phyloP scores from a whole-genome alignment of 2,888 invertebrate genomes.

The Galeruca laticollis region DNA sequence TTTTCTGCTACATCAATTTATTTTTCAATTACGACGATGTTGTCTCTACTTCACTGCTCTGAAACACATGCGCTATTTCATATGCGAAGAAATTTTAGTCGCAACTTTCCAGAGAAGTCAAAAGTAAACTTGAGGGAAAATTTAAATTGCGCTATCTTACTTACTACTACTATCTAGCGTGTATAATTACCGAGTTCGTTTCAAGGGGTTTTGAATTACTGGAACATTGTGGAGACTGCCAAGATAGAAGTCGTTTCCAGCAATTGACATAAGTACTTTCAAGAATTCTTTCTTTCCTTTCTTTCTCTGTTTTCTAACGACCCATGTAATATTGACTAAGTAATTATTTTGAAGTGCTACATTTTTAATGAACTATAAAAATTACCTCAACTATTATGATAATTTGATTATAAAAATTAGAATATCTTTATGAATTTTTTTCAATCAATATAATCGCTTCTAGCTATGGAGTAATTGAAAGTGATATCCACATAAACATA shows the following conservation, averaged over 20 bases:
- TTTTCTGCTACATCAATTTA: not conserved
- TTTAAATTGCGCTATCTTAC: slow-evolving; percentile 26
- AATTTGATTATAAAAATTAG: no score
- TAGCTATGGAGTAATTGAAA: no score
- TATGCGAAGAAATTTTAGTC: slow-evolving; percentile 16
- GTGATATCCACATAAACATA: no score
- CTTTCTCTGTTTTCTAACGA: not conserved
- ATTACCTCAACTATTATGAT: no score
- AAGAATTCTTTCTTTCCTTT: slow-evolving; percentile 5
- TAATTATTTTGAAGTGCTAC: not conserved
- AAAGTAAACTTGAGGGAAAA: slow-evolving; percentile 26
- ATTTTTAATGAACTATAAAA: not conserved
- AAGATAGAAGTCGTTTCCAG: slow-evolving; percentile 21
- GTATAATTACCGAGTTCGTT: slow-evolving; percentile 34
- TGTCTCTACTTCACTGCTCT: not conserved
- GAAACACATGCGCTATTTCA: slow-evolving; percentile 5
- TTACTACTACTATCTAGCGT: slow-evolving; percentile 30
- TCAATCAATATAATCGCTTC: no score
- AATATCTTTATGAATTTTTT: no score
- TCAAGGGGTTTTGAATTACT: slow-evolving; percentile 25
- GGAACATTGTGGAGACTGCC: slow-evolving; percentile 27
- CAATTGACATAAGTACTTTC: slow-evolving; percentile 29
- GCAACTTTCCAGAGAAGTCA: slow-evolving; percentile 19
- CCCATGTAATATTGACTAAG: not conserved
- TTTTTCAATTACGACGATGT: not conserved